These are phyloP conservation scores for Eupithecia insigniata DNA, from an alignment of 2,888 invertebrate species.

Conservation along the genomic window DNA sequence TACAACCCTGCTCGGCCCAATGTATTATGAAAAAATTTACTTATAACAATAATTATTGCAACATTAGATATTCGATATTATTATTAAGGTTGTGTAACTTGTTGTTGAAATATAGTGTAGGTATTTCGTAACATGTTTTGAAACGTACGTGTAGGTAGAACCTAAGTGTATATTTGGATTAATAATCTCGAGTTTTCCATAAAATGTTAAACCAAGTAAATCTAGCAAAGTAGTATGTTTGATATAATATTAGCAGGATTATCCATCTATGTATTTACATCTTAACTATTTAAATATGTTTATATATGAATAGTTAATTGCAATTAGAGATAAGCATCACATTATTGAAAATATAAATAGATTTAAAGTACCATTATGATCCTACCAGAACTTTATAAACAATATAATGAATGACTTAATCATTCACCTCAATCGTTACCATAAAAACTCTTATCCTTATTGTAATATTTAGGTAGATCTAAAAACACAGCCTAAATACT, in stretches of 20 bases:
- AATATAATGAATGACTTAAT: too few species aligned
- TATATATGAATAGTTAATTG: neutral
- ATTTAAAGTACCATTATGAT: neutral
- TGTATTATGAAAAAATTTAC: neutral
- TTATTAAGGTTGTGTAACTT: neutral
- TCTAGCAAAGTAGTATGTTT: neutral
- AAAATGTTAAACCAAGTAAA: neutral
- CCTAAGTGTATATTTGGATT: neutral
- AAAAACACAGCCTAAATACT: neutral
- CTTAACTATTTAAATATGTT: neutral
- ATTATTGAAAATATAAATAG: neutral
- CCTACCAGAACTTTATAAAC: neutral
- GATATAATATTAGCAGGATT: too few species aligned
- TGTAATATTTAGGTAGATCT: neutral
- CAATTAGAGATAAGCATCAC: neutral
- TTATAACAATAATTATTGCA: neutral
- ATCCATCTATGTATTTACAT: neutral
- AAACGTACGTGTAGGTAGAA: neutral
- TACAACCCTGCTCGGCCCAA: neutral
- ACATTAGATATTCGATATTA: neutral
- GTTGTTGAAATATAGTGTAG: neutral
- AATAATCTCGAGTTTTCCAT: constrained; percentile 3
- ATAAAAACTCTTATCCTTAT: neutral
- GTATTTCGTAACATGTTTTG: neutral
- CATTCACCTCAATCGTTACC: neutral